Evolutionary conservation across 2,797 vertebrate species (phyloP), one percentile per base, ranked within the genome.

Genomic region (Diplodus puntazzo): DNA sequence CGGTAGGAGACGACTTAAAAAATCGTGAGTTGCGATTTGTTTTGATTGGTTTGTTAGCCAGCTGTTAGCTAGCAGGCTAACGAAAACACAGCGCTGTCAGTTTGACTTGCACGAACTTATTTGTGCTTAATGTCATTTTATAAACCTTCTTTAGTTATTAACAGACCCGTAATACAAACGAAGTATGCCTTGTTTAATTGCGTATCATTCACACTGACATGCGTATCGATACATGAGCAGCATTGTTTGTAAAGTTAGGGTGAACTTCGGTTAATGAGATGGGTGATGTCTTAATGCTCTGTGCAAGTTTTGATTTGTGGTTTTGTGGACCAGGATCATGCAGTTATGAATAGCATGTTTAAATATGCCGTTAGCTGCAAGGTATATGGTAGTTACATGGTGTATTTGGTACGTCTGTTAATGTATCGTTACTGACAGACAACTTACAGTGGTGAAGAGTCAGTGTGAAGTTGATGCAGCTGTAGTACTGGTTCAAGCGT

Each of bases 51-150:
- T 48, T 72, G 79, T 82, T 75, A 79, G 81, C 81, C 21, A 80
- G 79, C 68, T 76, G 68, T 76, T 82, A 82, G 90, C 92, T 84
- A 75, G 66, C 69, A 59, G 45, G 89, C 89, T 92, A 92, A 84
- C 71, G 75, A 67, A 69, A 89, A 77, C 58, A 81, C 23, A 72
- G 46, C 12, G 17, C 18, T 63, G 52, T 43, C 80, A 71, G 77
- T 79, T 55, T 46, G 53, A 75, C 18, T 65, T 77, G 3, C 67
- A 70, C 57, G 65, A 70, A 84, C 25, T 71, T 60, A 43, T 25
- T 60, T 60, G 10, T 42, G 17, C 55, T 60, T 10, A 3, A 16
- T 49, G 2, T 17, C 1, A 2, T 52, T 1, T 68, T 39, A 10
- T 39, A 10, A 39, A 39, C 9, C 3, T 23, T 46, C 1, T 58